Base-by-base conservation (phyloP, 2,888 invertebrate genomes). In the Xestia rhomboidea region DNA sequence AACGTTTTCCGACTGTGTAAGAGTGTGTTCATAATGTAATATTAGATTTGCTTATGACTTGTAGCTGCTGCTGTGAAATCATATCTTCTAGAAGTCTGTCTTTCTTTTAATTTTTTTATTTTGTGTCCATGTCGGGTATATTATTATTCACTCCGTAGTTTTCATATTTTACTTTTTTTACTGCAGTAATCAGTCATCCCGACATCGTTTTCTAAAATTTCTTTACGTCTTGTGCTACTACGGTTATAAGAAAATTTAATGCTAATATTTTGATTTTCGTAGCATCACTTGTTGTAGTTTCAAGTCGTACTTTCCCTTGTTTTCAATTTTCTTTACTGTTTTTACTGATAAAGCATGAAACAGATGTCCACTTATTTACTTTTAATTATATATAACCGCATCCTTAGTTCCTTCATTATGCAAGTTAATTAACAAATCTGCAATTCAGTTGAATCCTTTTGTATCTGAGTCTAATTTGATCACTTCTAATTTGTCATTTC, bases 401-500 rank as follows among this genome's bases (percentile, higher is more conserved):
- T 51, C 71, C 66, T 82, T 66, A 72, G 21, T 46, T 70, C 7
- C 24, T 84, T 73, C 3, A 54, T 68, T 79, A 79, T 21, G 46
- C 46, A 71, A 67, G 76, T 76, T 83, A 79, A 86, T 87, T 81
- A 81, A 79, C 46, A 74, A 66, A 77, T 24, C 57, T 76, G 62
- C 74, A 68, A 67, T 84, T 79, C 46, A 66, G 30, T 49, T 60
- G 68, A 77, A 76, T 79, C 79, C 69, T 76, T 88, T 82, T 81
- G 76, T 72, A 72, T 78, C 44, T 72, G 69, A 70, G 51, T 75
- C 67, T 57, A 76, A 87, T 87, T 79, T 88, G 57, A 87, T 79
- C 54, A 71, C 69, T 67, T 72, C 38, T 82, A 86, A 85, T 86
- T 81, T 84, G 85, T 88, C 73, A 87, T 79, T 81, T 68, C 46